phyloP scores from a whole-genome alignment of 2,113 vertebrate genomes.

The Polyodon spathula region DNA sequence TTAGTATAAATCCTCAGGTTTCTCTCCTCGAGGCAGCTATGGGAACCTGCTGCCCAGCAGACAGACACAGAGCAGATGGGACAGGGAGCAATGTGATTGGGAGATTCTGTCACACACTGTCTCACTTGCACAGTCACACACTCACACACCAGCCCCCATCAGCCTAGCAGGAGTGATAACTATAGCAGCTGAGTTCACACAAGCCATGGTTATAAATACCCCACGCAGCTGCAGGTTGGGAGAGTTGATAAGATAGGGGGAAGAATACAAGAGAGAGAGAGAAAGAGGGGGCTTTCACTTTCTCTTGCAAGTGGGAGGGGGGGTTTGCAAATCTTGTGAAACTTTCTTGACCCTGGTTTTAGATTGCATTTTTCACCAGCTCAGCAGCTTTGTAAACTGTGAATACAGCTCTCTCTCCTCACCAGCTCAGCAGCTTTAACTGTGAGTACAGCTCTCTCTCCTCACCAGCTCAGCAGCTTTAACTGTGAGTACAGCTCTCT shows the following conservation, averaged over 20 bases:
- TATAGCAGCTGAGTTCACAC: conserved; percentile 62
- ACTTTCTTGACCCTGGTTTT: neutral
- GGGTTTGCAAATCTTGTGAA: neutral
- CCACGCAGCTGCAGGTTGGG: conserved; percentile 27
- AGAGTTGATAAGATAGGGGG: conserved; percentile 3
- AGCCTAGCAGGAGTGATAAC: conserved; percentile 38
- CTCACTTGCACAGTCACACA: conserved; percentile 19
- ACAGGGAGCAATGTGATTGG: conserved; percentile 42
- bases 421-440: too few species aligned
- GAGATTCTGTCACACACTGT: conserved; percentile 13
- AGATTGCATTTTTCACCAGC: too few species aligned
- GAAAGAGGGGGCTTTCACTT: neutral
- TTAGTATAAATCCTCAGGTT: too few species aligned
- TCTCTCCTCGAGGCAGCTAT: neutral
- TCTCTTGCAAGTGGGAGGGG: neutral
- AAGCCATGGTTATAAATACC: conserved; percentile 80
- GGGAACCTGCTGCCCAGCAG: conserved; percentile 22
- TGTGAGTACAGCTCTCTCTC: too few species aligned
- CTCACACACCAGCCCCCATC: conserved; percentile 31
- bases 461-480: too few species aligned
- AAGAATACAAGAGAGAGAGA: neutral
- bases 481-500: too few species aligned
- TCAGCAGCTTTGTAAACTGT: too few species aligned
- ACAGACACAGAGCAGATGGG: neutral
- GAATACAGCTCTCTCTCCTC: too few species aligned